phyloP scores from a whole-genome alignment of 2,888 invertebrate genomes.

The Molorchus minor region DNA sequence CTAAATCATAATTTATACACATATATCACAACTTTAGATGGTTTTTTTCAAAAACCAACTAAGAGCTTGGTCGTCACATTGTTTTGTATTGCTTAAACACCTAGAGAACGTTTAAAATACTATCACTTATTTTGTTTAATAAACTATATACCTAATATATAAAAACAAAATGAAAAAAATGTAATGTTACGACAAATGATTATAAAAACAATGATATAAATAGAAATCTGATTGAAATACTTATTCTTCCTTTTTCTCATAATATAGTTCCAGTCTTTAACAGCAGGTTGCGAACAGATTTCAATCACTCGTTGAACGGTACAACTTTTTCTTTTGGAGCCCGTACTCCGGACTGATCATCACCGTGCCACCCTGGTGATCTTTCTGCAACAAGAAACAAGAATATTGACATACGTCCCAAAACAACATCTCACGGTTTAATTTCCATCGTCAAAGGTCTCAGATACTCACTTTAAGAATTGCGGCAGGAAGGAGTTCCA shows the following conservation, averaged over 20 bases:
- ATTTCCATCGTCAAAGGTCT: neutral
- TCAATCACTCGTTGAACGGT: conserved; percentile 67
- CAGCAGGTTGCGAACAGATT: conserved; percentile 29
- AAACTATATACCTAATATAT: conserved; percentile 39
- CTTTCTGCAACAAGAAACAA: conserved; percentile 70
- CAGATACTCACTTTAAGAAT: conserved; percentile 82
- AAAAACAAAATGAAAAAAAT: conserved; percentile 28
- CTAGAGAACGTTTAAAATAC: conserved; percentile 29
- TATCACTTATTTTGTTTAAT: conserved; percentile 35
- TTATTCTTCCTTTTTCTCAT: conserved; percentile 22
- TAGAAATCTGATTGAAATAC: conserved; percentile 31
- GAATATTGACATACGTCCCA: conserved; percentile 25
- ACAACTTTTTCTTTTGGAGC: conserved; percentile 88
- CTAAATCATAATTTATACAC: conserved; percentile 36
- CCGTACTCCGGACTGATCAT: conserved; percentile 88
- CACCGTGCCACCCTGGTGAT: conserved; percentile 85
- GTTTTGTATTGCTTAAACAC: conserved; percentile 28
- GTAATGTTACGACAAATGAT: conserved; percentile 14
- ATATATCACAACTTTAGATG: conserved; percentile 39
- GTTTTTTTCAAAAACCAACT: conserved; percentile 34
- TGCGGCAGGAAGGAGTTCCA: conserved; percentile 89
- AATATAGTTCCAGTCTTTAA: conserved; percentile 41
- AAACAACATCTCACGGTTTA: neutral
- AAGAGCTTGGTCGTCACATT: conserved; percentile 42
- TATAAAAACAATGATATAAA: conserved; percentile 35